These are phyloP conservation scores for Cephus pygmeus DNA, from an alignment of 2,888 invertebrate species.

Conservation along the genomic window DNA sequence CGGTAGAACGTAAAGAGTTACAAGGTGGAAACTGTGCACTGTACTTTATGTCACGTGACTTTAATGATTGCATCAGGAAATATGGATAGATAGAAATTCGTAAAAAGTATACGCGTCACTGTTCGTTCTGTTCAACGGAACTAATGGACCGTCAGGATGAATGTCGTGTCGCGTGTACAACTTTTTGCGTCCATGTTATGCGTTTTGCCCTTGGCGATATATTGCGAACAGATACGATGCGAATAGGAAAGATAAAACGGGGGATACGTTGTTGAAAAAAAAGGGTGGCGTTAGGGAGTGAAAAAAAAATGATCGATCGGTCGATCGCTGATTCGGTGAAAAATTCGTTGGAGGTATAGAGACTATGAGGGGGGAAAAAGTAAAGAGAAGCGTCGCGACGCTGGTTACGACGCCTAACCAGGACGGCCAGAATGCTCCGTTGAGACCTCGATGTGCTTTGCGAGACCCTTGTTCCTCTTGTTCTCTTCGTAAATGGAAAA, in stretches of 20 bases:
- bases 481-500: slow-evolving; percentile 36
- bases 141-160: slow-evolving; percentile 53
- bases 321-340: neutral
- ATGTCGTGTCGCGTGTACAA: slow-evolving; percentile 39
- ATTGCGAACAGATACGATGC: neutral
- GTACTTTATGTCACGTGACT: slow-evolving; percentile 34
- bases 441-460: neutral
- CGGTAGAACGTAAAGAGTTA: neutral
- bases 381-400: neutral
- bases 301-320: neutral
- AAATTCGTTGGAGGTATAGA: neutral
- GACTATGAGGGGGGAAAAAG: neutral
- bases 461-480: neutral
- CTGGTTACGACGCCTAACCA: neutral
- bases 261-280: neutral
- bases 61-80: slow-evolving; percentile 43
- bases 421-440: neutral
- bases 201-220: slow-evolving; percentile 19
- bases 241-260: neutral
- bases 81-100: slow-evolving; percentile 15
- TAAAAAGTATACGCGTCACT: slow-evolving; percentile 26
- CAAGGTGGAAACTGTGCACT: neutral
- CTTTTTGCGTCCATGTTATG: slow-evolving; percentile 11
- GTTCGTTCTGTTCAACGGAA: slow-evolving; percentile 43
- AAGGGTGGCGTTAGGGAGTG: neutral